Conservation (phyloP, 2,113 vertebrate genomes). For the Galeopterus variegatus region DNA sequence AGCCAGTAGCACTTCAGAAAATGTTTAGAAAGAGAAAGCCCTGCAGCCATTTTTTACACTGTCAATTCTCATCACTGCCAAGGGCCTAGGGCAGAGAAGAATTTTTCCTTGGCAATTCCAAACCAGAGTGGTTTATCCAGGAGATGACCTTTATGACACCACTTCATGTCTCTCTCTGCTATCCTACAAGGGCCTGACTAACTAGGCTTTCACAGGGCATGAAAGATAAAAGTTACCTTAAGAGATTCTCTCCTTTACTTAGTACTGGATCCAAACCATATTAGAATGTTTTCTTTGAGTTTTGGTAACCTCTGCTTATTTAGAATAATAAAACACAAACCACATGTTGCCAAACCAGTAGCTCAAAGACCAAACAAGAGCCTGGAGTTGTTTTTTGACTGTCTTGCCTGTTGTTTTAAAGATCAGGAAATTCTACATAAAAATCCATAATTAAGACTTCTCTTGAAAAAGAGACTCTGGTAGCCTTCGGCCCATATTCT, state of each 20-base stretch:
- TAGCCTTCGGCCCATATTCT: not conserved
- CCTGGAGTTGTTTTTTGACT: not conserved
- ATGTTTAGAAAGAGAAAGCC: not conserved
- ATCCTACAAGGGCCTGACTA: not conserved
- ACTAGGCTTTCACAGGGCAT: not conserved
- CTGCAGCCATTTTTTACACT: not conserved
- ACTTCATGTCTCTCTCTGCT: not conserved
- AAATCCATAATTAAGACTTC: conserved; percentile 16
- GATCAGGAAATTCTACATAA: conserved; percentile 2
- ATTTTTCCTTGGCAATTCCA: not conserved
- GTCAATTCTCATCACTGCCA: not conserved
- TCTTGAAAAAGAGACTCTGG: conserved; percentile 17
- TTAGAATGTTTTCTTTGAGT: conserved; percentile 34
- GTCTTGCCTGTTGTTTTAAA: not conserved
- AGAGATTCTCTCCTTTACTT: not conserved
- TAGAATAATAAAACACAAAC: conserved; percentile 42
- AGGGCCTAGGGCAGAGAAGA: not conserved
- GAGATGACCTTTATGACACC: not conserved
- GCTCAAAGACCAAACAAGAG: not conserved
- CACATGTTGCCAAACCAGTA: not conserved
- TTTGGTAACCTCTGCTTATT: not conserved
- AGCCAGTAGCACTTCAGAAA: not conserved
- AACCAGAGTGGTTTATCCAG: not conserved
- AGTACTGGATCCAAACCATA: not conserved
- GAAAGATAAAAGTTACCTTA: not conserved